A percentile compares a stretch with the other conserved stretches of the same genome.
These are phyloP conservation scores for Numenius phaeopus DNA, from an alignment of 2,797 vertebrate species.

Conservation along the genomic window DNA sequence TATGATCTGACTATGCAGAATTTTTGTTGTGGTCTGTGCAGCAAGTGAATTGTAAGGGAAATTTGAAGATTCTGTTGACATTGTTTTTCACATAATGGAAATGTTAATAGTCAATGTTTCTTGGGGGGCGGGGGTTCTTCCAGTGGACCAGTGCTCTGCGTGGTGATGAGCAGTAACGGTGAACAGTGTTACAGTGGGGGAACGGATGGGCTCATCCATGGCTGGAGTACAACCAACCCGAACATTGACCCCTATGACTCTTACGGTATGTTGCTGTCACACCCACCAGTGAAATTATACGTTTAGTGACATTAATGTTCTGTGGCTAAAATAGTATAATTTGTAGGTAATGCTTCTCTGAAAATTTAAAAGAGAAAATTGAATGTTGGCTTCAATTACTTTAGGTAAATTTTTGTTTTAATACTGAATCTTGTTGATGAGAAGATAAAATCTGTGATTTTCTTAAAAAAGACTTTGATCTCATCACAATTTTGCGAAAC, in stretches of 20 bases:
- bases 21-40: background rate
- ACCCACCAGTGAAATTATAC: background rate
- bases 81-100: background rate
- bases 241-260: slow-evolving; percentile 98
- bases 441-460: background rate
- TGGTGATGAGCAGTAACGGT: slow-evolving; percentile 94
- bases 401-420: background rate
- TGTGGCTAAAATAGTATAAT: background rate
- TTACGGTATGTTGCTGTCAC: slow-evolving; percentile 83
- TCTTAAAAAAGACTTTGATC: background rate
- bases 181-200: slow-evolving; percentile 99
- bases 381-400: background rate
- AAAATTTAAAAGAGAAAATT: background rate
- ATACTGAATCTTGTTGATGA: background rate
- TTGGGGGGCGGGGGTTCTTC: background rate
- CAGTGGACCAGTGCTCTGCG: slow-evolving; percentile 95
- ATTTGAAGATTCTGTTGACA: background rate
- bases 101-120: background rate
- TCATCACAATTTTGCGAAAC: background rate
- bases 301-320: background rate
- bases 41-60: background rate
- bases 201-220: slow-evolving; percentile 93
- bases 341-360: background rate
- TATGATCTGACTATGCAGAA: background rate
- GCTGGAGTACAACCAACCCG: slow-evolving; percentile 96